These are phyloP conservation scores for Drosophila punjabiensis DNA, from an alignment of 1,140 invertebrate species.

Conservation along the genomic window DNA sequence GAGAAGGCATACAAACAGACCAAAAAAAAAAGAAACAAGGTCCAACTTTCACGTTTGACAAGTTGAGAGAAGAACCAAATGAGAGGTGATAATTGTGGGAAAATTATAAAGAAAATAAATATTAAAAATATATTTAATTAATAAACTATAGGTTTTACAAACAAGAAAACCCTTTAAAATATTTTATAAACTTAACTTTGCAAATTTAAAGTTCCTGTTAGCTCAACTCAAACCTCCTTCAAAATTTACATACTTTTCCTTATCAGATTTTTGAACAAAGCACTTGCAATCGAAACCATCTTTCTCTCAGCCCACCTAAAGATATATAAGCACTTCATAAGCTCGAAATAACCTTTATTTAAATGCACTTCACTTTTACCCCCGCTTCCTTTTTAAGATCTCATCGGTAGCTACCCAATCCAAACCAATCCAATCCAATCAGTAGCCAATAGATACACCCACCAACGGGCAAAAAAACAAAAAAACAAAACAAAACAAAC, in stretches of 20 bases:
- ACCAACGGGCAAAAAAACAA: constrained; percentile 14
- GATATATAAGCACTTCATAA: constrained; percentile 22
- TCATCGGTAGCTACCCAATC: constrained; percentile 18
- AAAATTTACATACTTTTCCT: background rate
- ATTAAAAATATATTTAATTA: background rate
- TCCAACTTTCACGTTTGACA: constrained; percentile 67
- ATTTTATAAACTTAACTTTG: no score
- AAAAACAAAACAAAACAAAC: constrained; percentile 36
- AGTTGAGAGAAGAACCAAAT: constrained; percentile 28
- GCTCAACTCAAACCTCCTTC: background rate
- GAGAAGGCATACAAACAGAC: constrained; percentile 15
- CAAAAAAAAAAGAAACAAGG: constrained; percentile 16
- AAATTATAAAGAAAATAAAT: background rate
- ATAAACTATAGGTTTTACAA: background rate
- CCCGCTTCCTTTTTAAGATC: background rate
- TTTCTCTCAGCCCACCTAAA: background rate
- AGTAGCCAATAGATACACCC: constrained; percentile 50
- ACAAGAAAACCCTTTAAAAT: background rate
- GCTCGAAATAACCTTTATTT: constrained; percentile 38
- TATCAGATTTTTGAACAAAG: constrained; percentile 1
- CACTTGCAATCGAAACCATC: constrained; percentile 7
- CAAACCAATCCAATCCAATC: constrained; percentile 33
- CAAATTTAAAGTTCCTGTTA: no score
- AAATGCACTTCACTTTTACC: constrained; percentile 16
- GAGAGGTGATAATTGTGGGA: constrained; percentile 16